phyloP scores from a whole-genome alignment of 2,888 invertebrate species.

The Machimus rusticus region DNA sequence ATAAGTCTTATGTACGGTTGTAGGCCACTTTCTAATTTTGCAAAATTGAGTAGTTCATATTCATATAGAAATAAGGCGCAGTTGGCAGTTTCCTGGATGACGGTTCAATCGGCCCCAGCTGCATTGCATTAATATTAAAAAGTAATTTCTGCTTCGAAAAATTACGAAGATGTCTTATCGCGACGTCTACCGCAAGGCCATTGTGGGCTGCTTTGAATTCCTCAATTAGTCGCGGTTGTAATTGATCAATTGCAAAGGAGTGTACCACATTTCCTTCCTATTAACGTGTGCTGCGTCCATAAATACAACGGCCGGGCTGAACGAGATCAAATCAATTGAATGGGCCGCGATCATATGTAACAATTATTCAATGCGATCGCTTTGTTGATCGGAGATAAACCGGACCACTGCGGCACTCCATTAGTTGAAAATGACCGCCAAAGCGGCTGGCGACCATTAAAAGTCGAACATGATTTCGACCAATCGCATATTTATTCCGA shows the following conservation, averaged over 20 bases:
- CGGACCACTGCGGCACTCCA: constrained; percentile 6
- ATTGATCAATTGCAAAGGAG: constrained; percentile 22
- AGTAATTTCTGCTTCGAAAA: not conserved
- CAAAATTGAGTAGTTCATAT: not conserved
- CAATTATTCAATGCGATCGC: constrained; percentile 47
- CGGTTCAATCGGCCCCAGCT: not conserved
- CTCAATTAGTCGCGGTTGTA: constrained; percentile 7
- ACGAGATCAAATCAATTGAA: constrained; percentile 47
- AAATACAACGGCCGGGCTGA: not conserved
- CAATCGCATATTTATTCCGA: constrained; percentile 4
- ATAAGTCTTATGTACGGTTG: no score
- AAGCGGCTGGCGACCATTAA: constrained; percentile 3
- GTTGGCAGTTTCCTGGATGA: not conserved
- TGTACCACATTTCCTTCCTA: not conserved
- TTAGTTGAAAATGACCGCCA: constrained; percentile 10
- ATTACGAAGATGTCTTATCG: not conserved
- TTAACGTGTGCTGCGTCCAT: constrained; percentile 1
- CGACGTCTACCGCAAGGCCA: not conserved
- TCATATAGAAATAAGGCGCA: not conserved
- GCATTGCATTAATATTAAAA: not conserved
- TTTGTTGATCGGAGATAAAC: constrained; percentile 46
- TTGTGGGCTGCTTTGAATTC: not conserved
- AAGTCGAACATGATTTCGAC: not conserved
- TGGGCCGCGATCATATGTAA: constrained; percentile 47
- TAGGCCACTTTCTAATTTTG: not conserved